Percentiles rank a stretch among this genome's conserved stretches.
These are phyloP conservation scores for Decapterus maruadsi DNA, from an alignment of 2,797 vertebrate species.

Conservation along the genomic window DNA sequence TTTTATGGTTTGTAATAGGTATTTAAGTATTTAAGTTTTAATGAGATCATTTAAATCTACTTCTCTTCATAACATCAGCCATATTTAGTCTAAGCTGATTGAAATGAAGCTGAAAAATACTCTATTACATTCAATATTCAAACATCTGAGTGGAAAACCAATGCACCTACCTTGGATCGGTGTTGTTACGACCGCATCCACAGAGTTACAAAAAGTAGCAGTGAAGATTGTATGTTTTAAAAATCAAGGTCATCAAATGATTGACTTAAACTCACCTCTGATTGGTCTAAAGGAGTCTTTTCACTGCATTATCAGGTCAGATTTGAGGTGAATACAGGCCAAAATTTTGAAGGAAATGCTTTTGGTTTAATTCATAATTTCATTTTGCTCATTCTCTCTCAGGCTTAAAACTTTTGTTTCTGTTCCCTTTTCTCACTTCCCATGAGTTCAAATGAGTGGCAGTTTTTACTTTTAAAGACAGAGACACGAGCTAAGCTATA, in stretches of 20 bases:
- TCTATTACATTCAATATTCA: not conserved
- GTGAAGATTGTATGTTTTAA: not conserved
- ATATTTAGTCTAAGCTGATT: not conserved
- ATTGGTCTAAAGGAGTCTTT: not conserved
- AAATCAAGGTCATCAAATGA: slow-evolving; percentile 2
- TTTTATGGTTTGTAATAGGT: too few species aligned
- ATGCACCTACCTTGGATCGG: slow-evolving; percentile 28
- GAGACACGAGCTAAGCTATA: not conserved
- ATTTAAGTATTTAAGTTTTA: not conserved
- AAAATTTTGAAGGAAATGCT: not conserved
- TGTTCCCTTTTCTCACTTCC: slow-evolving; percentile 57
- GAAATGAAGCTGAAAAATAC: not conserved
- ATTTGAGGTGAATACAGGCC: not conserved
- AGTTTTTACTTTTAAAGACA: not conserved
- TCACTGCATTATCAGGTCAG: too few species aligned
- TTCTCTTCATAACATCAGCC: too few species aligned
- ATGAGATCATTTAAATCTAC: not conserved
- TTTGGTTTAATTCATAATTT: not conserved
- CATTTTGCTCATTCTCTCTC: not conserved
- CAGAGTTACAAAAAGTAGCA: not conserved
- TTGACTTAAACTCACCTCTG: not conserved
- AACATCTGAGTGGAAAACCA: not conserved
- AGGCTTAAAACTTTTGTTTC: slow-evolving; percentile 18
- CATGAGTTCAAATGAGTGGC: not conserved
- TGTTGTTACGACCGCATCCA: not conserved